Evolutionary conservation across 2,113 vertebrate species (phyloP).

Genomic region (Formicarius rufipectus): DNA sequence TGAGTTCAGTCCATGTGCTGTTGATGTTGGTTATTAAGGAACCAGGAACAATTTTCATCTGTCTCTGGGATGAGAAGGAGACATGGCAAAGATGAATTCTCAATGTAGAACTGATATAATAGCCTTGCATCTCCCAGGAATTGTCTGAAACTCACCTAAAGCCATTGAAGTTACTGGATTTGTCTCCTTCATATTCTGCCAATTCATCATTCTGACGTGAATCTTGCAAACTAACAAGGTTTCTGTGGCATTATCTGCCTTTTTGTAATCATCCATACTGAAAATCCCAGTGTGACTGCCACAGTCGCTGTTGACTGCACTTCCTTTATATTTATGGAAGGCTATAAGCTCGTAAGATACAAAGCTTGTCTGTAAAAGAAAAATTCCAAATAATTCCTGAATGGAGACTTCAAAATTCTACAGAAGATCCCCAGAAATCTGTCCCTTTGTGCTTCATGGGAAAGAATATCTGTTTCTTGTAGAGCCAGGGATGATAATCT

Average conservation of each 20-base stretch:
- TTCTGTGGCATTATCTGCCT: neutral
- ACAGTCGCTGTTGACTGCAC: neutral
- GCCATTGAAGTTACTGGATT: neutral
- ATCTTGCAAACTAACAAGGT: neutral
- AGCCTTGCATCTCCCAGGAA: neutral
- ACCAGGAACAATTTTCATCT: neutral
- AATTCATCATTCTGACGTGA: neutral
- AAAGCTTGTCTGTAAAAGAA: neutral
- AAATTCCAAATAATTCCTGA: neutral
- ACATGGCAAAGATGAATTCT: neutral
- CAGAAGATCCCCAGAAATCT: neutral
- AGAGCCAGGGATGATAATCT: neutral
- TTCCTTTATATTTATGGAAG: neutral
- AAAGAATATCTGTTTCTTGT: neutral
- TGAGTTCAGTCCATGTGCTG: neutral
- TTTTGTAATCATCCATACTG: neutral
- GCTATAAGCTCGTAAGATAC: neutral
- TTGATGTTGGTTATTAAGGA: neutral
- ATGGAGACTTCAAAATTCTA: neutral
- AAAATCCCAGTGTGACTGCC: neutral
- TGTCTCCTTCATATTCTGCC: neutral
- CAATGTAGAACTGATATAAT: neutral
- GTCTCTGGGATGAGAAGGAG: neutral
- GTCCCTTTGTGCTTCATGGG: neutral
- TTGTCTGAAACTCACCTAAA: neutral